Evolutionary conservation across 2,113 vertebrate species (phyloP), one percentile per base, ranked within the genome.

Genomic region (Beaufortia kweichowensis): DNA sequence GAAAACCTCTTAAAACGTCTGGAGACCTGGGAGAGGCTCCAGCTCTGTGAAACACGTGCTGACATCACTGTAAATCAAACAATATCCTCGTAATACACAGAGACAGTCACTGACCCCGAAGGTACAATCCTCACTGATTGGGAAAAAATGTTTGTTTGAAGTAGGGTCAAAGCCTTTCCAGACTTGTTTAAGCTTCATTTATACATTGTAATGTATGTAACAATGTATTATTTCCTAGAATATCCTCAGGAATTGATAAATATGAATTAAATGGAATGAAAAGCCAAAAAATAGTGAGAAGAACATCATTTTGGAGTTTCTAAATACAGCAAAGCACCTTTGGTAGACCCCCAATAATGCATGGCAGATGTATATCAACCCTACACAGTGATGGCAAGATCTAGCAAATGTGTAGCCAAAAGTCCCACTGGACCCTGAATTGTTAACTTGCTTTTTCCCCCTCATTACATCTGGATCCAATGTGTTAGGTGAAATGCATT

Each of bases 361-460:
- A 84, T 91, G 90, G 89, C 92, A 93, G 90, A 93, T 92, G 91
- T 91, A 91, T 77, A 79, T 90, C 89, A 86, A 86, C 88, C 67
- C 21, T 70, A 76, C 56, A 64, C 80, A 15, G 59, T 76, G 78
- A 76, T 81, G 64, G 68, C 62, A 70, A 46, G 74, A 76, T 63
- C 33, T 55, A 56, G 46, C 39, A 73, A 76, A 81, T 26, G 23
- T 82, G 74, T 31, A 67, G 66, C 74, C 67, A 73, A 81, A 61
- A 39, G 26, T 61, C 62, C 50, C 63, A 35, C 7, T 60, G 69
- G 46, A 64, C 76, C 29, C 69, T 0, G 66, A 66, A 41, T 70
- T 56, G 53, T 67, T 74, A 31, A 55, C 24, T 80, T 55, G 50
- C 46, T 72, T 50, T 68, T 46, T 81, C 79, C 78, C 75, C 23